Conservation (phyloP, 2,113 vertebrate species). For the Thunnus thynnus region DNA sequence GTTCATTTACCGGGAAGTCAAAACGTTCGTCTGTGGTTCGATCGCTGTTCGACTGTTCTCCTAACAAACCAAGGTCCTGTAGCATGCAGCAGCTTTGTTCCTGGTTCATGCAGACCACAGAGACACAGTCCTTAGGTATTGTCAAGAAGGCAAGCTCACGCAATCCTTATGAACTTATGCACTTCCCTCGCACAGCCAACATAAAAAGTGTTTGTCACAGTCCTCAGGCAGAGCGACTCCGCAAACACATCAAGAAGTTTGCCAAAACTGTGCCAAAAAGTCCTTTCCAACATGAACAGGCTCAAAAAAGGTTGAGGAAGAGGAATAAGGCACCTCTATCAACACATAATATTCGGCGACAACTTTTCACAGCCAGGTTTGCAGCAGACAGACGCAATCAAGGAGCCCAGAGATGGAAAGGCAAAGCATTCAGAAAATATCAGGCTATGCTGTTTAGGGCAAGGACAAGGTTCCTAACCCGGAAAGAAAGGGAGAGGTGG, state of each 20-base stretch:
- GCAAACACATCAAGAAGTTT: conserved; percentile 97
- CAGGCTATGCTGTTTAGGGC: conserved; percentile 70
- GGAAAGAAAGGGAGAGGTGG: conserved; percentile 55
- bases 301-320: conserved; percentile 83
- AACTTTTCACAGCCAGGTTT: conserved; percentile 73
- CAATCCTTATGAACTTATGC: conserved; percentile 90
- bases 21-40: conserved; percentile 88
- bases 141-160: conserved; percentile 93
- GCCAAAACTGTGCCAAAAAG: conserved; percentile 93
- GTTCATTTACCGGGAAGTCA: conserved; percentile 70
- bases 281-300: conserved; percentile 86
- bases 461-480: conserved; percentile 73
- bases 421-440: conserved; percentile 64
- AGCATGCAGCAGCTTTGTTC: conserved; percentile 91
- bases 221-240: conserved; percentile 88
- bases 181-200: conserved; percentile 85
- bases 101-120: conserved; percentile 99
- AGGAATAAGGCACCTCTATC: conserved; percentile 68
- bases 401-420: conserved; percentile 23
- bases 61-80: conserved; percentile 86
- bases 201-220: conserved; percentile 86
- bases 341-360: conserved; percentile 79
- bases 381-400: neutral
- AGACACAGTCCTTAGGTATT: conserved; percentile 95
- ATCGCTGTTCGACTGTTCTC: conserved; percentile 90